phyloP scores from a whole-genome alignment of 2,888 invertebrate genomes.

The Eupithecia subfuscata region DNA sequence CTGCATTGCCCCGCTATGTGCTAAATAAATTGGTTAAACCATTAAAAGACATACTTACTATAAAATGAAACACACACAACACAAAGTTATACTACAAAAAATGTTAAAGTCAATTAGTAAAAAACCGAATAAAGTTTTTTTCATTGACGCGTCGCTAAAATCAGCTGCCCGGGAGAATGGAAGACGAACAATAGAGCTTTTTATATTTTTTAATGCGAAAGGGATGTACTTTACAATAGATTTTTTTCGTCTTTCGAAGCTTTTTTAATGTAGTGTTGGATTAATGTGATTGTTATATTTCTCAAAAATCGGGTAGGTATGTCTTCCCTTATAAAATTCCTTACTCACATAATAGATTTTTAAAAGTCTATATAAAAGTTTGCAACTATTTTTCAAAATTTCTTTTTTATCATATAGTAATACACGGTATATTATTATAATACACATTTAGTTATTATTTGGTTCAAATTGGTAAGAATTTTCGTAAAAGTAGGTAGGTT shows the following conservation, averaged over 20 bases:
- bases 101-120: not conserved
- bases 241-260: not conserved
- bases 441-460: no score
- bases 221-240: not conserved
- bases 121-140: not conserved
- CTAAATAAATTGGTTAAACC: no score
- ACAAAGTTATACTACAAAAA: not conserved
- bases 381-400: not conserved
- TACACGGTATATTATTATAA: no score
- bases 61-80: no score
- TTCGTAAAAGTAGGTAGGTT: no score
- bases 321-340: not conserved
- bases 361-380: no score
- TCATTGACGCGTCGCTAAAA: not conserved
- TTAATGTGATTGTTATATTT: not conserved
- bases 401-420: no score
- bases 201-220: not conserved
- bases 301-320: not conserved
- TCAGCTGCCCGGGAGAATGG: not conserved
- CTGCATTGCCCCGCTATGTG: no score
- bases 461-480: no score
- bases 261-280: slow-evolving; percentile 3
- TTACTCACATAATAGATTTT: not conserved
- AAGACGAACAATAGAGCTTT: not conserved
- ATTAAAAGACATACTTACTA: no score